phyloP scores from a whole-genome alignment of 2,113 vertebrate genomes.

The Cichladusa arquata region DNA sequence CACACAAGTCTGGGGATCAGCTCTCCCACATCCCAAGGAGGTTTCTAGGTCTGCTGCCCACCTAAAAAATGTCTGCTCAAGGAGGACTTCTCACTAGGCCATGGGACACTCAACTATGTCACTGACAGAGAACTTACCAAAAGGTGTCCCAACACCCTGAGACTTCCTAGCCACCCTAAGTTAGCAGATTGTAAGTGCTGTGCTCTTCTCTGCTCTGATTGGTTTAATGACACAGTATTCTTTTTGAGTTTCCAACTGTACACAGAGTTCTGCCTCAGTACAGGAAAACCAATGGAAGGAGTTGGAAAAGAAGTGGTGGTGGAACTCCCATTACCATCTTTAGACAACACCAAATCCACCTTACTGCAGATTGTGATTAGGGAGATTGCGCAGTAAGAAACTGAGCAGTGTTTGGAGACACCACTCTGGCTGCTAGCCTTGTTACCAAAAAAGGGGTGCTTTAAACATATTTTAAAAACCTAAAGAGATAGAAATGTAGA shows the following conservation, averaged over 20 bases:
- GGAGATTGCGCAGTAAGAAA: background rate
- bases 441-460: background rate
- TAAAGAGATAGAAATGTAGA: background rate
- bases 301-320: background rate
- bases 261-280: background rate
- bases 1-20: background rate
- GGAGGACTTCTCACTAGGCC: background rate
- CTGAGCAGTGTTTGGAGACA: background rate
- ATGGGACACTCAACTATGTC: fast-evolving
- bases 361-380: background rate
- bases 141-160: background rate
- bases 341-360: background rate
- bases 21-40: background rate
- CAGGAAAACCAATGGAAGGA: background rate
- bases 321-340: background rate
- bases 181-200: background rate
- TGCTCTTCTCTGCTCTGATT: background rate
- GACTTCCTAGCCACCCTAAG: background rate
- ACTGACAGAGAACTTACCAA: background rate
- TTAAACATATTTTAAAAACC: background rate
- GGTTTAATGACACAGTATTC: background rate
- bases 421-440: background rate
- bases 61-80: fast-evolving
- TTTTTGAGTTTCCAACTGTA: background rate
- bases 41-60: background rate